These are phyloP conservation scores for Piaya cayana DNA, from an alignment of 2,113 vertebrate species.

Conservation along the genomic window DNA sequence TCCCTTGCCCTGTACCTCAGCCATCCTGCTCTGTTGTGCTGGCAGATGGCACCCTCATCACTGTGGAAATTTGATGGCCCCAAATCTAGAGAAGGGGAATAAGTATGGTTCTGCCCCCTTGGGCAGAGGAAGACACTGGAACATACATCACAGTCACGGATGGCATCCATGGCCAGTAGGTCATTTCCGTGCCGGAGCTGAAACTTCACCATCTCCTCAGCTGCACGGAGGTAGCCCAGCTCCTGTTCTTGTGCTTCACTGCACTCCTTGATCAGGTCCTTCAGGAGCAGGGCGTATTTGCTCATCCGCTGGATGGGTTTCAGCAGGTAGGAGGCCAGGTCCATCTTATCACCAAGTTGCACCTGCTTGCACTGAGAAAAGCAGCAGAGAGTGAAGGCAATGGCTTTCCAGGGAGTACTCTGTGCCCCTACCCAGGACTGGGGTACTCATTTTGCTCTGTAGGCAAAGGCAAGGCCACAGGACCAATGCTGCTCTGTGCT, in stretches of 20 bases:
- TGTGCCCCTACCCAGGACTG: not conserved
- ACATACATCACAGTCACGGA: slow-evolving; percentile 93
- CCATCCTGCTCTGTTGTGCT: not conserved
- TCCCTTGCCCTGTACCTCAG: not conserved
- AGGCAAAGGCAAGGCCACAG: not conserved
- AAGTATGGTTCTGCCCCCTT: not conserved
- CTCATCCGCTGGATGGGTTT: slow-evolving; percentile 98
- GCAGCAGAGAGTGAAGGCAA: not conserved
- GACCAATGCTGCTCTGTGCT: not conserved
- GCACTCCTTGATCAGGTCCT: slow-evolving; percentile 93
- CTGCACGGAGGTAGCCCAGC: slow-evolving; percentile 84
- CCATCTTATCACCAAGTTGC: slow-evolving; percentile 93
- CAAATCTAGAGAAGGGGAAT: not conserved
- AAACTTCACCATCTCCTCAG: slow-evolving; percentile 93
- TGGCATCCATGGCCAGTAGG: slow-evolving; percentile 96
- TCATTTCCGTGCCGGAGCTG: slow-evolving; percentile 96
- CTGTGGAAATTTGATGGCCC: not conserved
- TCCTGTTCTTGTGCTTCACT: slow-evolving; percentile 86
- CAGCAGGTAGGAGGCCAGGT: slow-evolving; percentile 93
- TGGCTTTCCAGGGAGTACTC: rapidly evolving
- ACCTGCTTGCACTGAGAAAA: slow-evolving; percentile 87
- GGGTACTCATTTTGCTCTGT: not conserved
- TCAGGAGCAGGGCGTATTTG: slow-evolving; percentile 92
- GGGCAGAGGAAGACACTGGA: not conserved
- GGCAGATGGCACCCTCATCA: not conserved